Percentiles rank a stretch among this genome's conserved stretches.
Evolutionary conservation across 1,140 invertebrate genomes (phyloP).

Genomic region (Drosophila sproati): DNA sequence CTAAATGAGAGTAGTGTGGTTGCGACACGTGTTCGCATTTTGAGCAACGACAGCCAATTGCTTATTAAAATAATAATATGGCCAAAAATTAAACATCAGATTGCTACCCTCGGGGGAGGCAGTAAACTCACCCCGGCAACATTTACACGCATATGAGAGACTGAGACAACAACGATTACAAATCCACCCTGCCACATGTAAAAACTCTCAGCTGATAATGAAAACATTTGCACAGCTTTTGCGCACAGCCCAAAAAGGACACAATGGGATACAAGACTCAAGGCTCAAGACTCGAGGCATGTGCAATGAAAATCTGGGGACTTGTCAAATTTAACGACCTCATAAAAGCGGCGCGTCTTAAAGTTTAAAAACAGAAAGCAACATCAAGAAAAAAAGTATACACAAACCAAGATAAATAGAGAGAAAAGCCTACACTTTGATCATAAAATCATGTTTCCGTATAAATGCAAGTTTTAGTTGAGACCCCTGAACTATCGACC

Average conservation of each 20-base stretch:
- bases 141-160: constrained; percentile 34
- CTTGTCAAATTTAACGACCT: constrained; percentile 49
- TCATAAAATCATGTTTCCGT: constrained; percentile 55
- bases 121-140: constrained; percentile 44
- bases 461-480: constrained; percentile 21
- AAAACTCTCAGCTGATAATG: constrained; percentile 56
- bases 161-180: constrained; percentile 25
- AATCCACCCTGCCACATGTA: constrained; percentile 61
- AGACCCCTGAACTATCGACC: constrained; percentile 51
- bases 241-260: constrained; percentile 13
- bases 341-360: constrained; percentile 49
- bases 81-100: constrained; percentile 49
- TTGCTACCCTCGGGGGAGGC: constrained; percentile 51
- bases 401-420: neutral
- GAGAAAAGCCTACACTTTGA: constrained; percentile 48
- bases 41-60: constrained; percentile 55
- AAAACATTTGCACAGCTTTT: constrained; percentile 51
- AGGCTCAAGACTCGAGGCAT: neutral
- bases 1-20: constrained; percentile 29
- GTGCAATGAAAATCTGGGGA: constrained; percentile 31
- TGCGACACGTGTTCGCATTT: constrained; percentile 69
- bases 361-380: constrained; percentile 50
- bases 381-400: neutral
- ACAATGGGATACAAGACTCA: constrained; percentile 12
- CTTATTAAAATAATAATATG: constrained; percentile 78